phyloP scores from a whole-genome alignment of 2,888 invertebrate species.

The Dioctria rufipes region DNA sequence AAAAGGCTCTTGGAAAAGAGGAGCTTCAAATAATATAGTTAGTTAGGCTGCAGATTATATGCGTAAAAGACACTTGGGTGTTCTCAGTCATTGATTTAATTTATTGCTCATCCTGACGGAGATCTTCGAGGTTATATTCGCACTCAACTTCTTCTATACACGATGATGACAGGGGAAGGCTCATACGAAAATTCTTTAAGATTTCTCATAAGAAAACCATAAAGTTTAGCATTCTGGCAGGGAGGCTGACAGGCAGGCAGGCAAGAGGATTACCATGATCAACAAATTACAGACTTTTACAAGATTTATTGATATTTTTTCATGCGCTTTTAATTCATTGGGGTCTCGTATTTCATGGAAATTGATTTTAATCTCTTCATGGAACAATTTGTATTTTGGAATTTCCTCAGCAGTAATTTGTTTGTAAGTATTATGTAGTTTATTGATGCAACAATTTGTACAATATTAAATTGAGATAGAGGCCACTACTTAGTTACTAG shows the following conservation, averaged over 20 bases:
- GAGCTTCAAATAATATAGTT: neutral
- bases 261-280: neutral
- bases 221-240: too few relatives aligned
- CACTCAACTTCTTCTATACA: neutral
- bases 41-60: too few relatives aligned
- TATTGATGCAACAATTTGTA: too few relatives aligned
- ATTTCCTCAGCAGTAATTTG: too few relatives aligned
- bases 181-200: too few relatives aligned
- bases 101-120: slow-evolving; percentile 7
- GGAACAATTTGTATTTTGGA: too few relatives aligned
- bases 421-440: too few relatives aligned
- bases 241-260: too few relatives aligned
- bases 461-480: too few relatives aligned
- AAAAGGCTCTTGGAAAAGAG: neutral
- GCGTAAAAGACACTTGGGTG: neutral
- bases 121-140: neutral
- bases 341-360: neutral
- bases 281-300: slow-evolving; percentile 9
- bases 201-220: too few relatives aligned
- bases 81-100: neutral
- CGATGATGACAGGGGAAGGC: too few relatives aligned
- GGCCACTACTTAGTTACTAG: too few relatives aligned
- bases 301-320: slow-evolving; percentile 13
- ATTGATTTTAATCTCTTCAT: neutral
- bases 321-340: neutral